These are phyloP conservation scores for Temnothorax longispinosus DNA, from an alignment of 1,140 invertebrate species.

Conservation along the genomic window DNA sequence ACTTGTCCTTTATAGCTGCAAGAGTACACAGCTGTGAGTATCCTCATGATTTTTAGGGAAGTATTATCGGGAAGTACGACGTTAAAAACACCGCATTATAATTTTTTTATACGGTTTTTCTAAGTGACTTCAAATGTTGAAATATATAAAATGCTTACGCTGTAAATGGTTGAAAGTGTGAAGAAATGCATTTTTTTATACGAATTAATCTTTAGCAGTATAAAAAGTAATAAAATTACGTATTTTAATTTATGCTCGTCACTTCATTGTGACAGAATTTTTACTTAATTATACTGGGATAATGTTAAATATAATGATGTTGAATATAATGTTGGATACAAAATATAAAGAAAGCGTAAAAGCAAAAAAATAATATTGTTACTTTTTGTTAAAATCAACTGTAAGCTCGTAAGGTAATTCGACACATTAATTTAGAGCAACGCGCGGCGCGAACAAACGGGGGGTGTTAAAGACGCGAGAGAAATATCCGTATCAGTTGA, in stretches of 20 bases:
- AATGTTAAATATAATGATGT: not conserved
- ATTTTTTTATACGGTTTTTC: not conserved
- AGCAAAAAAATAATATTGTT: not conserved
- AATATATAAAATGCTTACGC: not conserved
- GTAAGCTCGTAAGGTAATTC: slow-evolving; percentile 1
- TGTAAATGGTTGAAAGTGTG: not conserved
- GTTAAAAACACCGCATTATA: not conserved
- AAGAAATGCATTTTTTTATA: not conserved
- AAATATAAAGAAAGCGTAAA: not conserved
- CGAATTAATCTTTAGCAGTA: not conserved
- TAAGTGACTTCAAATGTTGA: not conserved
- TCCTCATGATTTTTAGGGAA: not conserved
- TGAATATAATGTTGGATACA: not conserved
- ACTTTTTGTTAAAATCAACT: slow-evolving; percentile 12
- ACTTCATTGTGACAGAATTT: not conserved
- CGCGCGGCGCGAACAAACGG: not conserved
- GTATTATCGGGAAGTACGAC: not conserved
- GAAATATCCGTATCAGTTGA: slow-evolving; percentile 26
- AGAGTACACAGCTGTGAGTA: not conserved
- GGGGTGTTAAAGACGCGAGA: not conserved
- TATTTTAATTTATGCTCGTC: not conserved
- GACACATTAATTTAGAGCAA: slow-evolving; percentile 24
- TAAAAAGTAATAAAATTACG: not conserved
- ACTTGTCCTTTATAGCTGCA: not conserved
- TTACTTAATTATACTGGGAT: not conserved